phyloP scores from a whole-genome alignment of 2,888 invertebrate genomes.

The Platerodrilus igneus region DNA sequence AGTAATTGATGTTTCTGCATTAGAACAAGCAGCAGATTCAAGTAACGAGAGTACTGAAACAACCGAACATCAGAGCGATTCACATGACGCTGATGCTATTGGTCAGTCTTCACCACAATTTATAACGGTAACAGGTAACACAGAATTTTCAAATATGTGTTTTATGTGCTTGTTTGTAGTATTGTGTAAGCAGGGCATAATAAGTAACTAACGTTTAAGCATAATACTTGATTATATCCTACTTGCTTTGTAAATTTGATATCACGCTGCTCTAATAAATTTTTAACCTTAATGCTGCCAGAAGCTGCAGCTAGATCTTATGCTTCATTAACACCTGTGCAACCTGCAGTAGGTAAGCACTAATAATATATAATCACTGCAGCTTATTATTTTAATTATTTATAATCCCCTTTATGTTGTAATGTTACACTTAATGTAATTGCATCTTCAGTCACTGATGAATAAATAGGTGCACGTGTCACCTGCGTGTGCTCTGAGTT shows the following conservation, averaged over 20 bases:
- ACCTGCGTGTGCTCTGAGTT: slow-evolving; percentile 21
- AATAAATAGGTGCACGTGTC: slow-evolving; percentile 18
- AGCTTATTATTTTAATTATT: neutral
- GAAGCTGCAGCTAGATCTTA: slow-evolving; percentile 53
- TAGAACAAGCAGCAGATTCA: slow-evolving; percentile 56
- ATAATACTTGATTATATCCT: neutral
- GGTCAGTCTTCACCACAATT: slow-evolving; percentile 55
- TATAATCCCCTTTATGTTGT: slow-evolving; percentile 3
- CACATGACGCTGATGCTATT: slow-evolving; percentile 51
- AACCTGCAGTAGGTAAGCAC: slow-evolving; percentile 51
- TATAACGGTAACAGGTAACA: slow-evolving; percentile 68
- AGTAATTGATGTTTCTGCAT: slow-evolving; percentile 48
- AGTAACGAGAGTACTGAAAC: slow-evolving; percentile 55
- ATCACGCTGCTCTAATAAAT: slow-evolving; percentile 5
- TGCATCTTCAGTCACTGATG: slow-evolving; percentile 9
- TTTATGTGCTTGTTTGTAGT: neutral
- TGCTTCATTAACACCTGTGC: slow-evolving; percentile 54
- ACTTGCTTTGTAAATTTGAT: neutral
- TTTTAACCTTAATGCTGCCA: slow-evolving; percentile 44
- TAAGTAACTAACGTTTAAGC: neutral
- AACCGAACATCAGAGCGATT: slow-evolving; percentile 50
- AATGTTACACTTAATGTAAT: no score
- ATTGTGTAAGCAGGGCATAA: neutral
- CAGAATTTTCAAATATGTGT: neutral
- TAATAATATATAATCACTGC: no score